Base-by-base conservation (phyloP, 2,888 invertebrate species). In the Argynnis bischoffii region DNA sequence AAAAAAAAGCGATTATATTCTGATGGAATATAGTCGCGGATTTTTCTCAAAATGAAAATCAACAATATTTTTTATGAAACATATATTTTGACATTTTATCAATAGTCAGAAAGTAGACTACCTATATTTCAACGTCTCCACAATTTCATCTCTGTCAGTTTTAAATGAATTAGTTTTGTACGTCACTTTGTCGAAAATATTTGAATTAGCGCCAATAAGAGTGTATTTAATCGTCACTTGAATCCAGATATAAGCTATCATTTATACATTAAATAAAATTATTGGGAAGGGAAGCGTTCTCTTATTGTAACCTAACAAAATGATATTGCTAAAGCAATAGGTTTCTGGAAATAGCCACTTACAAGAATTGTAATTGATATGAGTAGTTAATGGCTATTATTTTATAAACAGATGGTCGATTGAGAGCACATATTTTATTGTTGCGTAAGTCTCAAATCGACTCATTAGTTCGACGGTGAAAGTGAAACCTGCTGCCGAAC, bases 401-500 rank as follows among this genome's bases (percentile, higher is more conserved):
- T 35, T 21, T 2, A 16, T 21, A 61, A 61, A 50, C 35, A 61
- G 53, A 18, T 61, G 41, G 61, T 35, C 53, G 18, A 61, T 61
- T 61, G 61, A 61, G 61, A 50, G 3, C 80, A 63, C 46, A 63
- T 59, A 67, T 69, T 57, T 56, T 55, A 63, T 83, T 81, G 81
- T 88, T 87, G 81, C 84, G 82, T 81, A 87, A 87, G 78, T 41
- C 35, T 82, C 80, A 82, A 84, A 82, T 81, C 78, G 78, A 76
- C 79, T 84, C 80, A 86, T 86, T 79, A 78, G 81, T 75, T 77
- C 76, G 79, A 76, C 74, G 73, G 81, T 78, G 86, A 89, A 89
- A 91, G 91, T 90, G 89, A 91, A 88, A 86, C 81, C 84, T 76
- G 74, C 77, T 75, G 79, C 77, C 83, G 83, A 84, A 84, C 86